Conservation (phyloP, 2,888 invertebrate genomes). For the Axea sp. region DNA sequence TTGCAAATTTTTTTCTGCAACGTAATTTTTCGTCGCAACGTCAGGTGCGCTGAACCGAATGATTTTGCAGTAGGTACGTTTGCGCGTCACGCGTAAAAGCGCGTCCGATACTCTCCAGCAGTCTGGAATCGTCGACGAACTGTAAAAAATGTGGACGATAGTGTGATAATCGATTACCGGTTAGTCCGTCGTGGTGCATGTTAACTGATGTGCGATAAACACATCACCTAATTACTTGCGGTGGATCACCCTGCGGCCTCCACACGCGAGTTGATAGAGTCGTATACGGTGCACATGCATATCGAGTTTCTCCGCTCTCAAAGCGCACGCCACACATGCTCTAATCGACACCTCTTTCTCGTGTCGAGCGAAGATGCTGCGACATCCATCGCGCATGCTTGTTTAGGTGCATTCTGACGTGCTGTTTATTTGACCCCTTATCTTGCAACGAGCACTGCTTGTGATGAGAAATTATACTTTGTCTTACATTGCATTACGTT, state of each 20-base stretch:
- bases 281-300: constrained; percentile 54
- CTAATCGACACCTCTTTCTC: constrained; percentile 46
- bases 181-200: constrained; percentile 68
- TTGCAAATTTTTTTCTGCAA: background rate
- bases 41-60: constrained; percentile 25
- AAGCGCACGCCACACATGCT: constrained; percentile 40
- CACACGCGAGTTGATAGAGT: constrained; percentile 67
- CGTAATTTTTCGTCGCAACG: constrained; percentile 28
- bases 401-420: constrained; percentile 20
- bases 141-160: constrained; percentile 71
- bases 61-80: constrained; percentile 15
- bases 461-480: no score
- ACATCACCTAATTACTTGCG: constrained; percentile 77
- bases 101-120: constrained; percentile 34
- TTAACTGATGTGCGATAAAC: constrained; percentile 75
- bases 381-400: constrained; percentile 41
- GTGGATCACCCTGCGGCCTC: constrained; percentile 69
- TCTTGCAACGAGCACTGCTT: constrained; percentile 14
- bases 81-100: constrained; percentile 39
- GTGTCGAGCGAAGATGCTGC: constrained; percentile 36
- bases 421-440: constrained; percentile 34
- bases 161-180: constrained; percentile 73
- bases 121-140: constrained; percentile 63
- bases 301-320: constrained; percentile 54
- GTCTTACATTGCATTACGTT: no score